Percentiles rank a stretch among this genome's conserved stretches.
These are phyloP conservation scores for Eriocheir sinensis DNA, from an alignment of 1,140 invertebrate genomes.

Conservation along the genomic window DNA sequence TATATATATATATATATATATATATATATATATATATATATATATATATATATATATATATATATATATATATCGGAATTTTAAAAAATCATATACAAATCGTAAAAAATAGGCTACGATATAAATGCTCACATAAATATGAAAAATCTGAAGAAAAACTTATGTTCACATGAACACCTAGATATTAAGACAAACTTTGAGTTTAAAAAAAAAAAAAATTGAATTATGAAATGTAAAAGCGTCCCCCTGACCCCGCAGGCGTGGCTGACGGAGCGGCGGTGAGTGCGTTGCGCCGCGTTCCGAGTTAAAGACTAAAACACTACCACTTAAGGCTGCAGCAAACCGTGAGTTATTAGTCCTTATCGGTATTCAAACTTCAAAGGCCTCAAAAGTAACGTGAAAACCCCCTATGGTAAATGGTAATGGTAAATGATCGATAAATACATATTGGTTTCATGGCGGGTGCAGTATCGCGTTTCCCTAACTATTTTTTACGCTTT, in stretches of 20 bases:
- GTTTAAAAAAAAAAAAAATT: not conserved
- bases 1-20: slow-evolving; percentile 40
- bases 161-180: not conserved
- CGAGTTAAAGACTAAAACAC: not conserved
- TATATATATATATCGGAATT: slow-evolving; percentile 40
- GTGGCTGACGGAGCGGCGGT: not conserved
- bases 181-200: not conserved
- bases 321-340: not conserved
- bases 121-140: not conserved
- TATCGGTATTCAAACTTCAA: not conserved
- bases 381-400: too few species aligned
- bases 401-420: too few species aligned
- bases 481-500: too few species aligned
- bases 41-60: slow-evolving; percentile 53
- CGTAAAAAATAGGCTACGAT: not conserved
- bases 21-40: slow-evolving; percentile 53
- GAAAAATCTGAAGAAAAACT: not conserved
- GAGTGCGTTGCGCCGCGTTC: not conserved
- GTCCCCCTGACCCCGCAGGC: not conserved
- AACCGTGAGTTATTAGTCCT: not conserved
- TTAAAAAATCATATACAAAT: too few species aligned
- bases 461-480: too few species aligned
- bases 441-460: too few species aligned
- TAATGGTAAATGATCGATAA: too few species aligned
- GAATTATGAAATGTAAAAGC: not conserved